Percentiles rank a stretch among this genome's conserved stretches.
phyloP scores from a whole-genome alignment of 2,113 vertebrate genomes.

The Semicossyphus pulcher region DNA sequence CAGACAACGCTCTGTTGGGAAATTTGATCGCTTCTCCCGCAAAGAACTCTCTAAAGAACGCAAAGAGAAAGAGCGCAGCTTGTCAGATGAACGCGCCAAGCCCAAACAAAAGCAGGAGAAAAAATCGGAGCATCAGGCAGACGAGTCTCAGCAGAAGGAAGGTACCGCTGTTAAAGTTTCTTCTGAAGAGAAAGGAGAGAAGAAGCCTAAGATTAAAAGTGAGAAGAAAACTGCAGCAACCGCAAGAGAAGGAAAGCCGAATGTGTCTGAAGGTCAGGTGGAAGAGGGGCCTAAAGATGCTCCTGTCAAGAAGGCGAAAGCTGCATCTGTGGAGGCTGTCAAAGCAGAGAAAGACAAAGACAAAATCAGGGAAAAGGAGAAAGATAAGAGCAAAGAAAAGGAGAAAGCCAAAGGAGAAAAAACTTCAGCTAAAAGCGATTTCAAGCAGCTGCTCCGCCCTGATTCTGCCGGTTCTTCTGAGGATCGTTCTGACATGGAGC shows the following conservation, averaged over 20 bases:
- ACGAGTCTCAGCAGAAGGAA: slow-evolving; percentile 84
- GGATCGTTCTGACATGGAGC: slow-evolving; percentile 88
- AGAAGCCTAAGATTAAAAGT: slow-evolving; percentile 88
- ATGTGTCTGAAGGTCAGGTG: slow-evolving; percentile 75
- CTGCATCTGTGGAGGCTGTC: slow-evolving; percentile 74
- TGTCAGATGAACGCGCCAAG: slow-evolving; percentile 88
- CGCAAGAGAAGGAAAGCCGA: slow-evolving; percentile 83
- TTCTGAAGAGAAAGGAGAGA: slow-evolving; percentile 89
- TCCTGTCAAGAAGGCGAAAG: slow-evolving; percentile 84
- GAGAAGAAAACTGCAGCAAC: slow-evolving; percentile 85
- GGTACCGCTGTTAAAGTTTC: slow-evolving; percentile 76
- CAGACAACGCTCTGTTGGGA: slow-evolving; percentile 85
- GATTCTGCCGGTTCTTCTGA: slow-evolving; percentile 86
- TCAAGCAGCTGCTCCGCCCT: slow-evolving; percentile 84
- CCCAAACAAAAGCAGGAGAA: slow-evolving; percentile 87
- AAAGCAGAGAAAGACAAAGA: slow-evolving; percentile 82
- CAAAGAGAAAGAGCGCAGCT: slow-evolving; percentile 87
- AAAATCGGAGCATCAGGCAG: slow-evolving; percentile 77
- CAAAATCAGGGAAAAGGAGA: slow-evolving; percentile 81
- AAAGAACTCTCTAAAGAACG: slow-evolving; percentile 88
- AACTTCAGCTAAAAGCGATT: slow-evolving; percentile 82
- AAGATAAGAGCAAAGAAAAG: slow-evolving; percentile 70
- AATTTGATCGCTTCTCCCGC: slow-evolving; percentile 87
- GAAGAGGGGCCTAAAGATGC: slow-evolving; percentile 87
- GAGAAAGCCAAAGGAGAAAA: slow-evolving; percentile 87